phyloP scores from a whole-genome alignment of 2,888 invertebrate species.

The Noctua pronuba region DNA sequence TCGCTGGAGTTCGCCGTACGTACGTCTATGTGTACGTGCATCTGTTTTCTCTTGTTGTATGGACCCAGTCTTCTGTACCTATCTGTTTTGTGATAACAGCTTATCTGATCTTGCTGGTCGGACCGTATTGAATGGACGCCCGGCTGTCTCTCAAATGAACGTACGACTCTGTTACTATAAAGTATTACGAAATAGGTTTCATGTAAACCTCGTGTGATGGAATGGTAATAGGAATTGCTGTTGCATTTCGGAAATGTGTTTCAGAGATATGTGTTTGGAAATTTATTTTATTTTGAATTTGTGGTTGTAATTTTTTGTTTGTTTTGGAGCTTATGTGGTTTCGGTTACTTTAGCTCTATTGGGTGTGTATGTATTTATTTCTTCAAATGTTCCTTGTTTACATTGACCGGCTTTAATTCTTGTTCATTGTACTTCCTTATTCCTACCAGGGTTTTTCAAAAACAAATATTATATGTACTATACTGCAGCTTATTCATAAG shows the following conservation, averaged over 20 bases:
- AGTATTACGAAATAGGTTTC: slow-evolving; percentile 60
- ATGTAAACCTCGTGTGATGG: slow-evolving; percentile 45
- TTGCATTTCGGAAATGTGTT: slow-evolving; percentile 27
- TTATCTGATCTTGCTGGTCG: slow-evolving; percentile 72
- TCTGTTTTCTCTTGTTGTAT: not conserved
- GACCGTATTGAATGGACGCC: slow-evolving; percentile 70
- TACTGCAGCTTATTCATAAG: not conserved
- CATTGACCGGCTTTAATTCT: too few relatives aligned
- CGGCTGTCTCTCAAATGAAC: slow-evolving; percentile 69
- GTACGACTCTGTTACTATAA: slow-evolving; percentile 58
- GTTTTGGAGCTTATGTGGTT: not conserved
- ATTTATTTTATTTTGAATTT: slow-evolving; percentile 2
- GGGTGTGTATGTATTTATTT: not conserved
- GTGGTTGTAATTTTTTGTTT: not conserved
- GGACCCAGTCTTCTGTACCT: slow-evolving; percentile 5
- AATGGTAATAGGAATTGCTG: slow-evolving; percentile 31
- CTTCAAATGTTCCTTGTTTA: not conserved
- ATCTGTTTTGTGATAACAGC: slow-evolving; percentile 11
- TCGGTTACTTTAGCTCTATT: too few relatives aligned
- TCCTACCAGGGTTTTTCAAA: fast-evolving
- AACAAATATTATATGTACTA: not conserved
- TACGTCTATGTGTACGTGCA: not conserved
- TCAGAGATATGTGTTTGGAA: not conserved
- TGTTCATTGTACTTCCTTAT: not conserved
- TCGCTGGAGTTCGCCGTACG: not conserved